Base-by-base conservation (phyloP, 2,888 invertebrate species). In the Notodonta ziczac region DNA sequence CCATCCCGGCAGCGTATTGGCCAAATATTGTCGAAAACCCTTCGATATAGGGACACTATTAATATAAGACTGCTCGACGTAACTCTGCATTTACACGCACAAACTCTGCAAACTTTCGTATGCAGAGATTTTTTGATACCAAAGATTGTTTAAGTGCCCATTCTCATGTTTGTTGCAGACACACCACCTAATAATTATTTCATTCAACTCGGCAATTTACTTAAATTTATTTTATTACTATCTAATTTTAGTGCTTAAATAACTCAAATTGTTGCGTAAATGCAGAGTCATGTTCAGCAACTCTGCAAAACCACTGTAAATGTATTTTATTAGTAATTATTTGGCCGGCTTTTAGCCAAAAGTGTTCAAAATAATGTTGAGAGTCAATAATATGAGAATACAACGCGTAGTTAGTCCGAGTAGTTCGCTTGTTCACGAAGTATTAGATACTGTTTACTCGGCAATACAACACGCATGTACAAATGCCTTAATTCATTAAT, bases 401-500 rank as follows among this genome's bases (percentile, higher is more conserved):
- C 32, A 9, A 16, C 8, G 16, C 4, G 6, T 50, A 16, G 16
- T 16, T 24, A 35, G 35, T 16, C n/a, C 2, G 16, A 46, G 13
- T 46, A 50, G 32, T 32, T 32, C 0, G 51, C 24, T 24, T 51
- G 4, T 24, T 24, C 7, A 24, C 4, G 14, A 8, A 61, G 58
- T 53, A 39, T 57, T 59, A 65, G 58, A 56, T 14, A 58, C 56
- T 56, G 6, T 35, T 6, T 53, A 56, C 50, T 57, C 48, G 51
- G 66, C 66, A 62, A 69, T 61, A 61, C 61, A 59, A 61, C 61
- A 59, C 50, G 66, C 68, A 56, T 69, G 66, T 73, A 66, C 62
- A 72, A 62, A 73, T 46, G 72, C 74, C 72, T 73, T 73, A 66
- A 63, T 63, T 52, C 35, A 7, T 61, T 68, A 72, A 65, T 68